These are phyloP conservation scores for Hippotragus niger DNA, from an alignment of 2,113 vertebrate species.

Conservation along the genomic window DNA sequence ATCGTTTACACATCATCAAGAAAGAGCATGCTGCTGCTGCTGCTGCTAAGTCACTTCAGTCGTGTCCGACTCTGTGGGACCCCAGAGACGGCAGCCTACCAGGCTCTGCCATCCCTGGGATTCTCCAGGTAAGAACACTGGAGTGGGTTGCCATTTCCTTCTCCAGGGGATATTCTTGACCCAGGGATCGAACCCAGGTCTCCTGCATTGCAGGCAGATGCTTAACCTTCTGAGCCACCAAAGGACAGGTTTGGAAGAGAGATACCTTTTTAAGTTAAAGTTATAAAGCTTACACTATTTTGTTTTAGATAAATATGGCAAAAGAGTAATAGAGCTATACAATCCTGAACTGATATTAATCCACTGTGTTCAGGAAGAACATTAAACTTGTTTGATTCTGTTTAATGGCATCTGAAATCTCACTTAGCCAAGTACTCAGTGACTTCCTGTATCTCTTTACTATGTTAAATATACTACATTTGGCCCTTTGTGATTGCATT, in stretches of 20 bases:
- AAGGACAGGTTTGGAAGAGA: neutral
- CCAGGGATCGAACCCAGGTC: neutral
- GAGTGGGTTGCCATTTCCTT: neutral
- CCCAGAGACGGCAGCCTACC: neutral
- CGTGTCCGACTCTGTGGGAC: accelerated
- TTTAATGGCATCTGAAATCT: neutral
- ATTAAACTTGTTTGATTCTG: neutral
- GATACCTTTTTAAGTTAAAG: neutral
- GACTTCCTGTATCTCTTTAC: neutral
- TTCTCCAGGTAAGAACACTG: neutral
- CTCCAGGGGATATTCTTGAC: neutral
- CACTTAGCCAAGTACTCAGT: neutral
- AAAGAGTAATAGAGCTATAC: neutral
- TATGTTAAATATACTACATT: slow-evolving; percentile 1
- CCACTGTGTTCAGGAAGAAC: accelerated
- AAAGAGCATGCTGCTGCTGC: neutral
- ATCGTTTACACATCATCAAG: neutral
- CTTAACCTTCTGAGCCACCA: neutral
- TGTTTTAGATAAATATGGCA: neutral
- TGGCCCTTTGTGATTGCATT: neutral
- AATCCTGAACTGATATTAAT: neutral
- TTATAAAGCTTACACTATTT: neutral
- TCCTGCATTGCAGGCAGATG: neutral
- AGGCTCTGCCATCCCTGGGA: neutral
- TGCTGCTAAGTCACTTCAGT: too few relatives aligned